phyloP scores from a whole-genome alignment of 2,888 invertebrate species.

The Polia nebulosa region DNA sequence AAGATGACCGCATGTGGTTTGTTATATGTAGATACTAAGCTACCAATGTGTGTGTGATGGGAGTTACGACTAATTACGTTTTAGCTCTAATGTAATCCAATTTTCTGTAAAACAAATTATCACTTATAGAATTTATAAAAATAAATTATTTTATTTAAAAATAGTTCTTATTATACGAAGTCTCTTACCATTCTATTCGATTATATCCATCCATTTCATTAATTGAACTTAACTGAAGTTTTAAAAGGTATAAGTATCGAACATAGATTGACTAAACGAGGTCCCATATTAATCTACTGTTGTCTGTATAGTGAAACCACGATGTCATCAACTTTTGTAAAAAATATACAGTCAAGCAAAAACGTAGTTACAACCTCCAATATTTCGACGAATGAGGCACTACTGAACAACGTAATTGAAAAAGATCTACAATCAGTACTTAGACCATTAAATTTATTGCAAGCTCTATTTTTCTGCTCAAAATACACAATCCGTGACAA shows the following conservation, averaged over 20 bases:
- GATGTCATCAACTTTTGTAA: no score
- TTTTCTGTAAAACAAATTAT: not conserved
- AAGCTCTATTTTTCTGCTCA: constrained; percentile 3
- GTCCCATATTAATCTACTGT: not conserved
- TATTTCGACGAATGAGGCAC: not conserved
- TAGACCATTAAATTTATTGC: constrained; percentile 40
- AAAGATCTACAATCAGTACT: constrained; percentile 37
- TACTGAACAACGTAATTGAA: not conserved
- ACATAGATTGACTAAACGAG: not conserved
- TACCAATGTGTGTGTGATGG: no score
- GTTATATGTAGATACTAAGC: no score
- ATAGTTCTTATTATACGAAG: not conserved
- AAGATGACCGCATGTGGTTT: no score
- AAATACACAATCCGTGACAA: constrained; percentile 25
- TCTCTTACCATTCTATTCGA: not conserved
- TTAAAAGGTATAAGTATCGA: not conserved
- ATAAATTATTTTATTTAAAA: not conserved
- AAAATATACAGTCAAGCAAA: no score
- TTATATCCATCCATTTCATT: not conserved
- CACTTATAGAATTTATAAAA: not conserved
- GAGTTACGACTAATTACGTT: no score
- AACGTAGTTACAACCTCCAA: not conserved
- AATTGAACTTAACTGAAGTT: not conserved
- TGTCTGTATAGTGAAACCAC: no score
- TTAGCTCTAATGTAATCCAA: no score